These are phyloP conservation scores for Vimba vimba DNA, from an alignment of 2,113 vertebrate species.

Conservation along the genomic window DNA sequence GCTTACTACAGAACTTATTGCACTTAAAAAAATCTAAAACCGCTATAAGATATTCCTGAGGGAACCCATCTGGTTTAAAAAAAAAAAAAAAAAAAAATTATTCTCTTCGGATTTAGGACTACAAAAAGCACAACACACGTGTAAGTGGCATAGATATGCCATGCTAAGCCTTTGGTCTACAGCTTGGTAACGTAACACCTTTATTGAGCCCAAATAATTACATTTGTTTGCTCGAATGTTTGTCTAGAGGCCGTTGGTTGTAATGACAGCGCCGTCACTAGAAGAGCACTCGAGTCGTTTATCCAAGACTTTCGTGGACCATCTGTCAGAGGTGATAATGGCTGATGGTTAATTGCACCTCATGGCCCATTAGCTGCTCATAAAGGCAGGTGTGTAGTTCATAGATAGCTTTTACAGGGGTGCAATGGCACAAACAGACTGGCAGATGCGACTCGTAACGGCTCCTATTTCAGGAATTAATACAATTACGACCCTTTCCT, in stretches of 20 bases:
- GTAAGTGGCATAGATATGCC: neutral
- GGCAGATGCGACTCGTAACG: slow-evolving; percentile 42
- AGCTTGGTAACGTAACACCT: neutral
- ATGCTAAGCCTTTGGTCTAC: neutral
- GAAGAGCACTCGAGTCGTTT: slow-evolving; percentile 9
- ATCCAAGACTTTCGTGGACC: slow-evolving; percentile 32
- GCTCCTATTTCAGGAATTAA: slow-evolving; percentile 47
- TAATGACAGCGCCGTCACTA: neutral
- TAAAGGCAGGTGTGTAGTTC: slow-evolving; percentile 45
- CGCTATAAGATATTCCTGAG: neutral
- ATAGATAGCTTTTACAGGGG: slow-evolving; percentile 36
- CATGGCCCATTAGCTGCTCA: slow-evolving; percentile 49
- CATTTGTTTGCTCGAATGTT: slow-evolving; percentile 25
- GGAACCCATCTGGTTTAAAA: neutral
- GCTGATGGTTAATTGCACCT: slow-evolving; percentile 45
- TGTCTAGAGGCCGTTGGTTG: neutral
- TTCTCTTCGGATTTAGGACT: neutral
- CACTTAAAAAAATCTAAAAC: neutral
- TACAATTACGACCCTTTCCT: slow-evolving; percentile 35
- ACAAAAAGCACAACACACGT: neutral
- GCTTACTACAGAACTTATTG: neutral
- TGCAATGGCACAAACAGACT: neutral
- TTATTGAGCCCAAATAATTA: neutral
- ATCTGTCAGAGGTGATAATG: slow-evolving; percentile 59
- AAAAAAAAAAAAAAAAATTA: neutral